Evolutionary conservation across 2,797 vertebrate species (phyloP), one percentile per base, ranked within the genome.

Genomic region (Rhynchotus rufescens): DNA sequence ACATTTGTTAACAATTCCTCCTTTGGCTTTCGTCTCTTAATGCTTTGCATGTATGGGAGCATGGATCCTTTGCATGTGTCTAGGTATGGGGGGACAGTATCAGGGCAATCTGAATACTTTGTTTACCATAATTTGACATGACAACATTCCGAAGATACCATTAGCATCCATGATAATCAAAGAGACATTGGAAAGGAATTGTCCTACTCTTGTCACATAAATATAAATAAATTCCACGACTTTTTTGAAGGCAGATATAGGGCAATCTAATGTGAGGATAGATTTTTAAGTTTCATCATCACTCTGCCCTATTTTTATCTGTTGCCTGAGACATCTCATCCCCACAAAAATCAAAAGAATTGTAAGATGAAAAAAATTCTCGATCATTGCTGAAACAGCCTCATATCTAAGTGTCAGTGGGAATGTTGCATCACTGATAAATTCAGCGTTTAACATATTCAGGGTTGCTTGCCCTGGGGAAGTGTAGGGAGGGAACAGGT

Each of bases 91-190:
- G 84, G 96, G 83, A 84, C 81, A 86, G 49, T 67, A 85, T 89
- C 82, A 93, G 73, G 79, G 83, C 79, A 95, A 74, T 47, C 61
- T 4, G 4, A 92, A 76, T 88, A 54, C 74, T 86, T 89, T 65
- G 57, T 64, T 86, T 93, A 71, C 92, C 51, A 22, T 86, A 89
- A 94, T 88, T 95, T 89, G 83, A 90, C 86, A 94, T 80, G 89
- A 52, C 57, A 73, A 49, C 51, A 49, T 91, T 94, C 86, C 86
- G 71, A 64, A 90, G 69, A 74, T 82, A 76, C 81, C 81, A 93
- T 96, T 96, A 96, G 59, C 84, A 95, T 96, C 96, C n/a, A 17
- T 86, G 80, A 93, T 96, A 95, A 93, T 95, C 89, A 94, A 96
- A 93, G 89, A 92, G 78, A 94, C 0, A 1, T 80, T 87, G 80